Percentiles rank a stretch among this genome's conserved stretches.
These are phyloP conservation scores for Drosophila formosana DNA, from an alignment of 2,888 invertebrate species.

Conservation along the genomic window DNA sequence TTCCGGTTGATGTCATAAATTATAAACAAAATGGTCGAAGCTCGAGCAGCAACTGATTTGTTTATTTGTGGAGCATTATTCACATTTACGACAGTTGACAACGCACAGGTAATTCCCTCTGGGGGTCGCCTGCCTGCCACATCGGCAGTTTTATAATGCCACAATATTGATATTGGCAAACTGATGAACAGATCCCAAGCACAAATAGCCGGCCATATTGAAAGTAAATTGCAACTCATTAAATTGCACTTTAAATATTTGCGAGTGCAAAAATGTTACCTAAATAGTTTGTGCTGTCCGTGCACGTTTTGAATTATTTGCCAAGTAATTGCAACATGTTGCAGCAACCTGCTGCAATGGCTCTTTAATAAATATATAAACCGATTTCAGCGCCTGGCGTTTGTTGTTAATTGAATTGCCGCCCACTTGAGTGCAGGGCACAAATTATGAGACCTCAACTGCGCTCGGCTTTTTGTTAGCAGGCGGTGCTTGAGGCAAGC, in stretches of 20 bases:
- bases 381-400: slow-evolving; percentile 26
- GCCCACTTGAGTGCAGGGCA: slow-evolving; percentile 20
- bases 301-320: slow-evolving; percentile 62
- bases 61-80: slow-evolving; percentile 68
- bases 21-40: slow-evolving; percentile 59
- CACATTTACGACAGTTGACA: slow-evolving; percentile 59
- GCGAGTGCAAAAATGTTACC: slow-evolving; percentile 18
- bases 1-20: slow-evolving; percentile 61
- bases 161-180: slow-evolving; percentile 49
- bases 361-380: slow-evolving; percentile 22
- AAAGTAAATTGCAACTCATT: slow-evolving; percentile 33
- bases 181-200: slow-evolving; percentile 2
- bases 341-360: slow-evolving; percentile 22
- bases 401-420: slow-evolving; percentile 35
- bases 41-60: slow-evolving; percentile 66
- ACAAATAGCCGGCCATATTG: slow-evolving; percentile 9
- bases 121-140: slow-evolving; percentile 32
- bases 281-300: slow-evolving; percentile 7
- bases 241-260: slow-evolving; percentile 63
- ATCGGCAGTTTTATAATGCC: slow-evolving; percentile 33
- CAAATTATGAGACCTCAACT: slow-evolving; percentile 29
- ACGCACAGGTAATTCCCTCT: slow-evolving; percentile 18
- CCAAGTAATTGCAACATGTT: slow-evolving; percentile 42
- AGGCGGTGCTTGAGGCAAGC: slow-evolving; percentile 6
- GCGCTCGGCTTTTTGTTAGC: slow-evolving; percentile 22